Base-by-base conservation (phyloP, 2,888 invertebrate genomes). In the Tetranychus truncatus region DNA sequence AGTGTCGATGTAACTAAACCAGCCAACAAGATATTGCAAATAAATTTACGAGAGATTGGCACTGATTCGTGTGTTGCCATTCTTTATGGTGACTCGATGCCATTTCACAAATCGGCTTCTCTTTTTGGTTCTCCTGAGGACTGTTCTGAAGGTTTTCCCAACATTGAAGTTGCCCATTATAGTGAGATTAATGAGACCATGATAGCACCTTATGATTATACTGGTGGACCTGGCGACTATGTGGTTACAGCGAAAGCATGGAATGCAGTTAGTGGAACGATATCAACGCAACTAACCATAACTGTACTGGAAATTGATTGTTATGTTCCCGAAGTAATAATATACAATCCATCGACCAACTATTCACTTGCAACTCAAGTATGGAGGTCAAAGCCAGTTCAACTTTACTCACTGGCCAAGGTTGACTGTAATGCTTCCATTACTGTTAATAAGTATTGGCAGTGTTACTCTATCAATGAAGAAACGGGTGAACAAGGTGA, bases 381-480 rank as follows among this genome's bases (percentile, higher is more conserved):
- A n/a, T 79, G 75, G 74, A 75, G 78, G 15, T 79, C 79, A 24
- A 74, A 74, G 20, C 78, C 79, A 5, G 77, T 79, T 21, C 78
- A 79, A 11, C 74, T 79, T 24, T 79, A 78, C 66, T 77, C 79
- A n/a, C 77, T 77, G 71, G 77, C 79, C 9, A 76, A 76, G 21
- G 78, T 79, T 74, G 78, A 78, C 65, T 79, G 79, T 76, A 79
- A 79, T 74, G 78, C 78, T 71, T 78, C 79, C 9, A 77, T 75
- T 21, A 77, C 77, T n/a, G 77, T 78, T 2, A 77, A 76, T 11
- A 75, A 79, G 75, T 75, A 73, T 24, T 79, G 79, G 79, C 77
- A 77, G 66, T 78, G 77, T 6, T 79, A 75, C 44, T 73, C 46
- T 1, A 73, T 79, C 15, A 76, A 79, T 72, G 78, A 78, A 67